Base-by-base conservation (phyloP, 2,797 vertebrate species). In the Heliangelus exortis region DNA sequence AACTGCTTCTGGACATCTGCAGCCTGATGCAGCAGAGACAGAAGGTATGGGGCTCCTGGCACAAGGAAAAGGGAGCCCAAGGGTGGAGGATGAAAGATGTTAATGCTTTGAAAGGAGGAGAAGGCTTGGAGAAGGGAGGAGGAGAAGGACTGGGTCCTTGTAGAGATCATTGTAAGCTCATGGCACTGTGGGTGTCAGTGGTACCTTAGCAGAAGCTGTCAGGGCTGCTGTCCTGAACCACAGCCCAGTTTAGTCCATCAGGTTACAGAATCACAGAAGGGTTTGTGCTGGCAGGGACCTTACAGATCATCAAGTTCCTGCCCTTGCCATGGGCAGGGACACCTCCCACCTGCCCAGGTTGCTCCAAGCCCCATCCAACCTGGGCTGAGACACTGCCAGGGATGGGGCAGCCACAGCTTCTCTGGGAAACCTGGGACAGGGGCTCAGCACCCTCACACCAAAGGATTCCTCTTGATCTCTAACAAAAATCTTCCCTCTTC, bases 21-120 rank as follows among this genome's bases (percentile, higher is more conserved):
- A 65, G 82, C 50, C 79, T 28, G 15, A 72, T 3, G 51, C 14
- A 15, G 47, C 55, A 58, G 34, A 36, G 31, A 39, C 15, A 58
- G 51, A 76, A 51, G 67, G 31, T 4, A 1, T 3, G 2, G 53
- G 45, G 65, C 51, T 79, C 61, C 0, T 0, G 13, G 55, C 11
- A 10, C 0, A 6, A 81, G 68, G 17, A 39, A 72, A 90, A 59
- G 20, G 18, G 41, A 84, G 34, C 23, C n/a, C 3, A 48, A 77
- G 34, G 21, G 36, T 1, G 5, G 61, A 58, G 10, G 7, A 33
- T 36, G 39, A n/a, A 78, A 79, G 8, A 59, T 58, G n/a, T 22
- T 79, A 10, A n/a, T 26, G 41, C 19, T 85, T 43, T 62, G 59
- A 57, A 73, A 73, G 83, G 43, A 41, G 9, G 14, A 74, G 10